Percentiles rank a stretch among this genome's conserved stretches.
Evolutionary conservation across 2,113 vertebrate species (phyloP).

Genomic region (Rafetus swinhoei): DNA sequence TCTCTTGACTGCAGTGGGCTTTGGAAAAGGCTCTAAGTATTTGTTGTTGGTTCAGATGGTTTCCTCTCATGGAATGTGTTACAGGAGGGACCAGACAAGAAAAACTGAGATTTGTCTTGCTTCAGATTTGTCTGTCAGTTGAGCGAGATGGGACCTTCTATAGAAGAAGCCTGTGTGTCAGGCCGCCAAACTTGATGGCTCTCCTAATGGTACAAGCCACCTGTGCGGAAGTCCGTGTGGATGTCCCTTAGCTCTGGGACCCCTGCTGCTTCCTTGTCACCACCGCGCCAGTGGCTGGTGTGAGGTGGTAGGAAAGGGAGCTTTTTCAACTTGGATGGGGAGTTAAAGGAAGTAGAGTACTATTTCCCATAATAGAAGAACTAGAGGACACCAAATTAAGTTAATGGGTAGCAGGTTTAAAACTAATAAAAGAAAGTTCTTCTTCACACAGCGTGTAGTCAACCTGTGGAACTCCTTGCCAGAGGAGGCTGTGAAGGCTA

Average conservation of each 20-base stretch:
- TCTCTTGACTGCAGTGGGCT: not conserved
- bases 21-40: not conserved
- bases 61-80: not conserved
- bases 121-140: not conserved
- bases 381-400: too few relatives aligned
- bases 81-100: rapidly evolving
- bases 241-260: not conserved
- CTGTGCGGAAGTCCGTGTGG: not conserved
- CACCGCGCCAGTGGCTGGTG: not conserved
- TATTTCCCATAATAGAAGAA: too few relatives aligned
- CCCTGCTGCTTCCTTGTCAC: rapidly evolving
- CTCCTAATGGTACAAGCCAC: rapidly evolving
- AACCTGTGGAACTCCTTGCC: too few relatives aligned
- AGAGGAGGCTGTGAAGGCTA: too few relatives aligned
- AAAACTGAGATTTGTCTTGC: not conserved
- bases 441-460: too few relatives aligned
- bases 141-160: not conserved
- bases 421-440: too few relatives aligned
- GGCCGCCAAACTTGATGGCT: not conserved
- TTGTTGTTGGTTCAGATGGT: not conserved
- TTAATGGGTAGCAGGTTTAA: too few relatives aligned
- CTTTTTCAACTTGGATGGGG: not conserved
- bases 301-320: rapidly evolving
- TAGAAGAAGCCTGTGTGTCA: not conserved
- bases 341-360: too few relatives aligned